Evolutionary conservation across 2,797 vertebrate species (phyloP).

Genomic region (Myiotriccus ornatus): DNA sequence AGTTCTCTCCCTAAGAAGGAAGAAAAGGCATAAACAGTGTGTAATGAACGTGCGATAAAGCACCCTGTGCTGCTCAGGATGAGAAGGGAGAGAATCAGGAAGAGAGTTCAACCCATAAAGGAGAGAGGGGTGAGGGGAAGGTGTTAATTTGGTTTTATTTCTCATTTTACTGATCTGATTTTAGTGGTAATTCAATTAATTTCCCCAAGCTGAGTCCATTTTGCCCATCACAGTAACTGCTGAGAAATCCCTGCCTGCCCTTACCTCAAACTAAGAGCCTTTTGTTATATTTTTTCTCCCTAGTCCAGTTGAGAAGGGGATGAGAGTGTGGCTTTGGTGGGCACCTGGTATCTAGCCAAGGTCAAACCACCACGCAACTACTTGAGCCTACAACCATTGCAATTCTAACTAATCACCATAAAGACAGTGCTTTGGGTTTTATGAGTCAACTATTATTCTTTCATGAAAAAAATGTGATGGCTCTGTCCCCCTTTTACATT

Average conservation of each 20-base stretch:
- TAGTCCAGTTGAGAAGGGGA: background rate
- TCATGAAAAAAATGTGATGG: background rate
- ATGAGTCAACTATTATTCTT: background rate
- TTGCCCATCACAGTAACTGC: background rate
- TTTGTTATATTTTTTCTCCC: background rate
- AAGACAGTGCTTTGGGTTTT: background rate
- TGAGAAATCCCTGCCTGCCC: background rate
- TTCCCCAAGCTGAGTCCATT: background rate
- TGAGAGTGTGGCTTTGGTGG: background rate
- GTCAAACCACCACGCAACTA: background rate
- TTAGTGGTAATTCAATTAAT: background rate
- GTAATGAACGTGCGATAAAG: background rate
- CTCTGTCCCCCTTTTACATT: background rate
- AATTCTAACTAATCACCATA: background rate
- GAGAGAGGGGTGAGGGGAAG: rapidly evolving
- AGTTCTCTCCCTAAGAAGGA: background rate
- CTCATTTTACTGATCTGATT: background rate
- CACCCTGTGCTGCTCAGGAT: background rate
- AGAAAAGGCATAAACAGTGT: background rate
- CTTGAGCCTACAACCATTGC: background rate
- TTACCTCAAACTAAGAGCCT: background rate
- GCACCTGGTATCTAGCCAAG: background rate
- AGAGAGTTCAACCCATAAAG: background rate
- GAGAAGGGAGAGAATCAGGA: background rate
- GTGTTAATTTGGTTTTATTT: background rate